Evolutionary conservation across 2,797 vertebrate species (phyloP).

Genomic region (Squalus acanthias): DNA sequence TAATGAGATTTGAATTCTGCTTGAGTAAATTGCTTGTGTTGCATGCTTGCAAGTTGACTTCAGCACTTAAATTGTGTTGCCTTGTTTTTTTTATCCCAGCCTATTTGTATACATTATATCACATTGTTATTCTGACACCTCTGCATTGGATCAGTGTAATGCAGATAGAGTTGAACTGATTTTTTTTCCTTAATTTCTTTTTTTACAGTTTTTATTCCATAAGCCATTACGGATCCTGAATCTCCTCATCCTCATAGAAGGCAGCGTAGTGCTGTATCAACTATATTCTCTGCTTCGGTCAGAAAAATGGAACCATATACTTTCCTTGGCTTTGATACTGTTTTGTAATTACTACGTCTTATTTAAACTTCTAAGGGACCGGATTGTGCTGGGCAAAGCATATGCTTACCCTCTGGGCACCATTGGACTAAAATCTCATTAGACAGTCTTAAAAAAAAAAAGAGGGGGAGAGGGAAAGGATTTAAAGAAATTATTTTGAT

Average conservation of each 20-base stretch:
- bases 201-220: conserved; percentile 87
- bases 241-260: conserved; percentile 91
- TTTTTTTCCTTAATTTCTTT: not conserved
- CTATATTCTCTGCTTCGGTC: conserved; percentile 95
- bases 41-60: not conserved
- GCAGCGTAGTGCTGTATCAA: conserved; percentile 91
- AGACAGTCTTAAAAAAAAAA: conserved; percentile 41
- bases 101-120: not conserved
- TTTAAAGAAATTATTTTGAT: conserved; percentile 86
- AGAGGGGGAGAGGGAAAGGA: conserved; percentile 60
- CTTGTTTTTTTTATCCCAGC: not conserved
- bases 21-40: not conserved
- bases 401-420: conserved; percentile 82
- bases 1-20: not conserved
- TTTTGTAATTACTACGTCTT: conserved; percentile 99
- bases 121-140: not conserved
- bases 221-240: conserved; percentile 97
- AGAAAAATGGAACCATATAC: conserved; percentile 97
- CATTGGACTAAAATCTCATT: conserved; percentile 83
- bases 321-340: conserved; percentile 94
- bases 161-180: not conserved
- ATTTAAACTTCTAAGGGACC: conserved; percentile 95
- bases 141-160: not conserved
- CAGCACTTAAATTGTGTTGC: not conserved
- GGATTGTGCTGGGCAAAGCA: conserved; percentile 92